These are phyloP conservation scores for Cephus cinctus DNA, from an alignment of 1,140 invertebrate species.

Conservation along the genomic window DNA sequence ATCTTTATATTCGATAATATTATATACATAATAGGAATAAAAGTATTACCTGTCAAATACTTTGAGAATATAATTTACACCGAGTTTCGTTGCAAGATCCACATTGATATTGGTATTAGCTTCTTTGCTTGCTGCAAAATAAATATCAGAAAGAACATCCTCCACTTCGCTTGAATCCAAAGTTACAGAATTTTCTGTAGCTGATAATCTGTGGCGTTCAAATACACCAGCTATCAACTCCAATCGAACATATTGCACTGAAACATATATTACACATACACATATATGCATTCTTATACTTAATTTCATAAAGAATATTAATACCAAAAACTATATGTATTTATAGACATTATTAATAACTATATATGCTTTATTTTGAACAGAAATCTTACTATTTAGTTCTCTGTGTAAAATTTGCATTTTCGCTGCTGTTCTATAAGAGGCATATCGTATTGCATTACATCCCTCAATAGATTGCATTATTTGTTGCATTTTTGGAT, in stretches of 20 bases:
- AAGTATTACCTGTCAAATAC: slow-evolving; percentile 54
- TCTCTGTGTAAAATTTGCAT: slow-evolving; percentile 65
- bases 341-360: slow-evolving; percentile 7
- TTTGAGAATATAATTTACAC: slow-evolving; percentile 54
- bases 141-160: slow-evolving; percentile 59
- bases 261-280: slow-evolving; percentile 29
- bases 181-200: slow-evolving; percentile 54
- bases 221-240: slow-evolving; percentile 57
- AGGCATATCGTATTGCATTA: slow-evolving; percentile 72
- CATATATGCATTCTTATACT: slow-evolving; percentile 6
- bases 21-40: slow-evolving; percentile 7
- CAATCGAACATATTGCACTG: slow-evolving; percentile 59
- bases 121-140: slow-evolving; percentile 56
- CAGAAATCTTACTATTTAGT: slow-evolving; percentile 55
- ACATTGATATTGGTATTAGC: slow-evolving; percentile 49
- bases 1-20: slow-evolving; percentile 16
- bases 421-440: slow-evolving; percentile 77
- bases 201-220: slow-evolving; percentile 57
- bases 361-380: slow-evolving; percentile 5
- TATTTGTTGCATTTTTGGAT: slow-evolving; percentile 40
- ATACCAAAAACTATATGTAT: neutral
- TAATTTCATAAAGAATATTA: slow-evolving; percentile 4
- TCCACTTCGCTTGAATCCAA: slow-evolving; percentile 56
- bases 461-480: slow-evolving; percentile 55
- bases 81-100: slow-evolving; percentile 51